Conservation (phyloP, 2,113 vertebrate species). For the Megaptera novaeangliae region DNA sequence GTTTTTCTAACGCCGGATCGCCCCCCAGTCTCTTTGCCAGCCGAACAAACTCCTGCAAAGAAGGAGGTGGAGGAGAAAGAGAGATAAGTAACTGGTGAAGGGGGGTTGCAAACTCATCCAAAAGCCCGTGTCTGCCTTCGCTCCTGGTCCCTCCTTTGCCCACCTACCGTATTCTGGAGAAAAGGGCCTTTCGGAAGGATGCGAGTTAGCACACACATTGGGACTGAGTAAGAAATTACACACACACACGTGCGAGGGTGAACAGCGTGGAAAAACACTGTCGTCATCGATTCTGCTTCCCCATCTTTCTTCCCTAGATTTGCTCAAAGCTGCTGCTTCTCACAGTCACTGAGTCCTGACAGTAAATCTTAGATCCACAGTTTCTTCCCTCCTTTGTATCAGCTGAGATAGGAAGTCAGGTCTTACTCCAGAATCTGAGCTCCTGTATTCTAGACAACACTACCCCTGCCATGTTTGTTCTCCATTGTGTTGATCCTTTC, state of each 20-base stretch:
- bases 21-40: constrained; percentile 86
- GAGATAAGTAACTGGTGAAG: fast-evolving
- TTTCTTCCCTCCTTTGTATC: background rate
- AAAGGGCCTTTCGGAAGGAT: background rate
- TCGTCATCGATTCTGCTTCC: fast-evolving
- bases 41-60: constrained; percentile 89
- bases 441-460: fast-evolving
- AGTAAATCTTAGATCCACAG: background rate
- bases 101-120: fast-evolving
- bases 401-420: fast-evolving
- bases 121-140: fast-evolving
- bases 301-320: background rate
- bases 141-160: background rate
- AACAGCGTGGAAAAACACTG: fast-evolving
- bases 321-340: fast-evolving
- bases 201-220: fast-evolving
- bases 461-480: fast-evolving
- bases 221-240: background rate
- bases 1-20: constrained; percentile 79
- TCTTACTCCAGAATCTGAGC: no score
- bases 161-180: background rate
- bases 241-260: background rate
- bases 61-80: background rate
- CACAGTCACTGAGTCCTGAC: background rate
- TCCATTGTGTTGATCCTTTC: no score